Evolutionary conservation across 2,797 vertebrate species (phyloP).

Genomic region (Megalops cyprinoides): DNA sequence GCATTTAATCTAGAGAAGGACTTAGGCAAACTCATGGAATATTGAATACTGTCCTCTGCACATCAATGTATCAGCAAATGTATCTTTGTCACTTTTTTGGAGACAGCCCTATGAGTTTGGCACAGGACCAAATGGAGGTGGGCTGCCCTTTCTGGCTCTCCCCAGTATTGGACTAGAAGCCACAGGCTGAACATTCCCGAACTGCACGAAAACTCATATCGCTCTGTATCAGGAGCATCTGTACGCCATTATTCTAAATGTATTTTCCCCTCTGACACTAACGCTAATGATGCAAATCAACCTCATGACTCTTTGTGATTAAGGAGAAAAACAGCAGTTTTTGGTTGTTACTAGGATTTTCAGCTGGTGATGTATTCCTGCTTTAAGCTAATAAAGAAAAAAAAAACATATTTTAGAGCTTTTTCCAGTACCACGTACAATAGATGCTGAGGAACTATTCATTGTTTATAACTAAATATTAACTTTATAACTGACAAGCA

Average conservation of each 20-base stretch:
- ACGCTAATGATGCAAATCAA: slow-evolving; percentile 61
- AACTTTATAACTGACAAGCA: neutral
- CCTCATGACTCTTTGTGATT: slow-evolving; percentile 43
- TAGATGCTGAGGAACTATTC: neutral
- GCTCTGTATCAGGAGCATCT: slow-evolving; percentile 59
- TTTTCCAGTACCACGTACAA: neutral
- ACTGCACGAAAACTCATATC: neutral
- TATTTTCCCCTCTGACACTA: slow-evolving; percentile 54
- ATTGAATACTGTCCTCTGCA: slow-evolving; percentile 36
- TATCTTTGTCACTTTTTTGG: slow-evolving; percentile 62
- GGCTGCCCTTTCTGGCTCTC: slow-evolving; percentile 41
- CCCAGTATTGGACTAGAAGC: slow-evolving; percentile 44
- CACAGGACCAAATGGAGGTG: slow-evolving; percentile 41
- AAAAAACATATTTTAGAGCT: neutral
- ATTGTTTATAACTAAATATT: neutral
- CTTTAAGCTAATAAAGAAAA: slow-evolving; percentile 31
- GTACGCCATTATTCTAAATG: slow-evolving; percentile 57
- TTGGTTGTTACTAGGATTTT: slow-evolving; percentile 30
- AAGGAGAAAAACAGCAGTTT: slow-evolving; percentile 43
- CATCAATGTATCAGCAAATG: slow-evolving; percentile 43
- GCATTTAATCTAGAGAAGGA: slow-evolving; percentile 43
- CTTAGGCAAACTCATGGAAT: slow-evolving; percentile 30
- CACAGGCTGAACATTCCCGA: slow-evolving; percentile 43
- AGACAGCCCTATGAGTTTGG: slow-evolving; percentile 65
- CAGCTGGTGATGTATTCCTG: slow-evolving; percentile 20